Base-by-base conservation (phyloP, 2,797 vertebrate genomes). In the Ptychobarbus kaznakovi region DNA sequence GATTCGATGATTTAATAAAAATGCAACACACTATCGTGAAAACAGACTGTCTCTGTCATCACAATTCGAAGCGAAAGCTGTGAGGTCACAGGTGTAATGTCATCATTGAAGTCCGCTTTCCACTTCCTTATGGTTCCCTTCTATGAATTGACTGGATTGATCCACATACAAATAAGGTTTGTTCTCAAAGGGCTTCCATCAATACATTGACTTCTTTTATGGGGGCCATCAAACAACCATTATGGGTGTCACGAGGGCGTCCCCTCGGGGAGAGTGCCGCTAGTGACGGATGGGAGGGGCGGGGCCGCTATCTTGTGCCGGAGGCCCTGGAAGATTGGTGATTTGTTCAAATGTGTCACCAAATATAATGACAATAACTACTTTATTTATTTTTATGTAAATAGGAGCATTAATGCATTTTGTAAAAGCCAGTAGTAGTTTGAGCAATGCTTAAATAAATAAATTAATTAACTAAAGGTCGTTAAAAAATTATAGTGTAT, bases 151-250 rank as follows among this genome's bases (percentile, higher is more conserved):
- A 95, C 94, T 91, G 92, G 96, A 97, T 96, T 96, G 95, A 94
- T 97, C 96, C 95, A 94, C 94, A 95, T 94, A 95, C 93, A 95
- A 96, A 95, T 95, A 92, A 95, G 93, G 92, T 91, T 92, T 91
- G 92, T 95, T 91, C 92, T 96, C 94, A 96, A 95, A 96, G 95
- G 95, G 93, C 75, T 92, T 90, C 90, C 94, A 90, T 97, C 97
- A 95, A 98, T 98, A 96, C 96, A 98, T 97, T 96, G 97, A 98
- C 97, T 96, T 94, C 94, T 96, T 96, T 97, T 97, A 97, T 97
- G 96, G 98, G 96, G 93, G 93, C 95, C 96, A 97, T 98, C 96
- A 97, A 96, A 97, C 95, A 97, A 94, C 96, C 96, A 97, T 98
- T 97, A 97, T 95, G 94, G 94, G 94, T 95, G 93, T 95, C 94